Evolutionary conservation across 2,888 invertebrate species (phyloP), one percentile per base, ranked within the genome.

Genomic region (Macaria notata): DNA sequence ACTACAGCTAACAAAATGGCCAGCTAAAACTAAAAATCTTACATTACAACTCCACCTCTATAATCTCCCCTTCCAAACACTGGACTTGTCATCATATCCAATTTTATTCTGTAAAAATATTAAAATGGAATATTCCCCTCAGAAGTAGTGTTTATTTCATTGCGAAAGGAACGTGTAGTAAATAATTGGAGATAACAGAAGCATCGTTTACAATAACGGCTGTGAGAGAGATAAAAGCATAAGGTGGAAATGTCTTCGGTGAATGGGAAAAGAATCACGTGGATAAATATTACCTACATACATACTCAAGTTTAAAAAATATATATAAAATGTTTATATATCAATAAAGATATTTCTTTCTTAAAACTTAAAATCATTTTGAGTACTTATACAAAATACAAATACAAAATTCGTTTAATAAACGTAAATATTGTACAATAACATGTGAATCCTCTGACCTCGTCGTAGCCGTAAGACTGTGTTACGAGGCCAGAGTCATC

Each of bases 131-230:
- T 62, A 63, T 62, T 67, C 69, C 68, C 69, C 65, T 65, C 54
- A 64, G 78, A 73, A 70, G 68, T 67, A 71, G 78, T 81, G 77
- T 81, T 82, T 86, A 86, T 87, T 83, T 83, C 79, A 83, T 82
- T 73, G 77, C 65, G 70, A 74, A 78, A 73, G 76, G 79, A 70
- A 76, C 70, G 72, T 79, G 84, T 83, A 81, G 76, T 86, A 87
- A 87, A 88, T 85, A 87, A 84, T 80, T 78, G 64, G 68, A 81
- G 87, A 86, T 86, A 86, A 83, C 81, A 78, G 70, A 60, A 72
- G 81, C 79, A 84, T 84, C 83, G 77, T 78, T 81, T 78, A 87
- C 86, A 83, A 85, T 85, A 84, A 85, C 83, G 79, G 70, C 74
- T 69, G 74, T 66, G 73, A 70, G 61, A 68, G 69, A 81, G 85